Conservation (phyloP, 1,140 invertebrate genomes). For the Drosophila fuyamai region DNA sequence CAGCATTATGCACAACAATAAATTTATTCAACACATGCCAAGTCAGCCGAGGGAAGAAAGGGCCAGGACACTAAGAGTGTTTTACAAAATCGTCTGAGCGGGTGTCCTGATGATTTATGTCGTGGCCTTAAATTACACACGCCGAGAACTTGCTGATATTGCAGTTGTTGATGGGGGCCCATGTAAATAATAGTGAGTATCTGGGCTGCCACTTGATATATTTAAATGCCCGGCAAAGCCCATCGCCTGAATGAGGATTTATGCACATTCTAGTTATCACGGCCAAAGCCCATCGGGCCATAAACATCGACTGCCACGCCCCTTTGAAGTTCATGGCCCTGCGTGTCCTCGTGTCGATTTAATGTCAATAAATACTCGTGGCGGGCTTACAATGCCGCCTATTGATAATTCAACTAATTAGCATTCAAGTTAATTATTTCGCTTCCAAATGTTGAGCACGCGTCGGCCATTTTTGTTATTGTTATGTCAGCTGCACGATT, state of each 20-base stretch:
- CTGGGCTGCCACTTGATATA: constrained; percentile 51
- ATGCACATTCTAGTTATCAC: constrained; percentile 55
- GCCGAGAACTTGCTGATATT: constrained; percentile 72
- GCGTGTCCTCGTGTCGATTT: constrained; percentile 20
- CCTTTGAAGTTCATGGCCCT: neutral
- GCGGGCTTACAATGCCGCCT: constrained; percentile 33
- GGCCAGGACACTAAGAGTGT: constrained; percentile 50
- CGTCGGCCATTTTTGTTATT: constrained; percentile 55
- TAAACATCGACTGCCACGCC: constrained; percentile 29
- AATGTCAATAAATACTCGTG: constrained; percentile 67
- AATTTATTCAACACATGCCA: constrained; percentile 80
- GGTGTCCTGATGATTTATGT: constrained; percentile 68
- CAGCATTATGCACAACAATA: constrained; percentile 82
- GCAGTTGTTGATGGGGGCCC: constrained; percentile 57
- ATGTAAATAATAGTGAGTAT: constrained; percentile 55
- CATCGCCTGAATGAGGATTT: constrained; percentile 47
- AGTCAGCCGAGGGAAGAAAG: constrained; percentile 14
- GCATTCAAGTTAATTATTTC: constrained; percentile 81
- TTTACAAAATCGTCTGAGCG: constrained; percentile 54
- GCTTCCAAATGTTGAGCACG: constrained; percentile 54
- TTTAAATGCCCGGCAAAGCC: constrained; percentile 53
- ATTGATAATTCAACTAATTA: constrained; percentile 81
- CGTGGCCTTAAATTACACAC: constrained; percentile 67
- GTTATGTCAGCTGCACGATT: constrained; percentile 40
- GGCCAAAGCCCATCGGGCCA: constrained; percentile 40